phyloP scores from a whole-genome alignment of 2,888 invertebrate genomes.

The Synanthedon vespiformis region DNA sequence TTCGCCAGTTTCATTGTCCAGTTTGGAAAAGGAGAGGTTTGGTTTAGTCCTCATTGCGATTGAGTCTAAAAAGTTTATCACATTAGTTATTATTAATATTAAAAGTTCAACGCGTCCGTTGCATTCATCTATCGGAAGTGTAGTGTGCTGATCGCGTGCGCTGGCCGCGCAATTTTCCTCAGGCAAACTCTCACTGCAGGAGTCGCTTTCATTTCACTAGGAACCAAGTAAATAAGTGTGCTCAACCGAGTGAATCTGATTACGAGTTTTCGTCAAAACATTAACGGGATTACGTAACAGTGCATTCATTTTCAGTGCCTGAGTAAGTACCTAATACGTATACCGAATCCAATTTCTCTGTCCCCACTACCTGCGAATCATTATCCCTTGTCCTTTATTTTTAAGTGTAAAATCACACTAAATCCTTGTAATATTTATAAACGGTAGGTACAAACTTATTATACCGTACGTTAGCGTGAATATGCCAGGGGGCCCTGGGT shows the following conservation, averaged over 20 bases:
- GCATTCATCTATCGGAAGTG: conserved; percentile 23
- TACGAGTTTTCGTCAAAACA: neutral
- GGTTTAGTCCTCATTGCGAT: conserved; percentile 47
- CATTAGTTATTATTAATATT: conserved; percentile 3
- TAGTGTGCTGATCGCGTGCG: conserved; percentile 37
- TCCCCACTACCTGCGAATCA: too few relatives aligned
- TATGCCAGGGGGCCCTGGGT: too few relatives aligned
- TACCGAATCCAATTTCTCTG: too few relatives aligned
- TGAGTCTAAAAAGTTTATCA: neutral
- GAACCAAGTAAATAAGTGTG: conserved; percentile 6
- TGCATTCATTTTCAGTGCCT: too few relatives aligned
- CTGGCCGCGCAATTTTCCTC: conserved; percentile 17
- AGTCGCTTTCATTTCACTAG: conserved; percentile 32
- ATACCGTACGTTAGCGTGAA: too few relatives aligned
- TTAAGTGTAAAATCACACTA: too few relatives aligned
- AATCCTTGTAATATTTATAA: too few relatives aligned
- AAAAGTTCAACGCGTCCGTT: conserved; percentile 12
- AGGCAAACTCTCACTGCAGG: conserved; percentile 27
- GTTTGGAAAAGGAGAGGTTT: conserved; percentile 64
- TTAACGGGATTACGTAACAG: too few relatives aligned
- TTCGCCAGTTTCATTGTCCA: conserved; percentile 70
- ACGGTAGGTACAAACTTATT: too few relatives aligned
- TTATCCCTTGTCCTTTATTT: too few relatives aligned
- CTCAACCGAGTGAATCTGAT: neutral
- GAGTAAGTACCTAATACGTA: too few relatives aligned